Base-by-base conservation (phyloP, 2,797 vertebrate species). In the Cichlasoma orientale region DNA sequence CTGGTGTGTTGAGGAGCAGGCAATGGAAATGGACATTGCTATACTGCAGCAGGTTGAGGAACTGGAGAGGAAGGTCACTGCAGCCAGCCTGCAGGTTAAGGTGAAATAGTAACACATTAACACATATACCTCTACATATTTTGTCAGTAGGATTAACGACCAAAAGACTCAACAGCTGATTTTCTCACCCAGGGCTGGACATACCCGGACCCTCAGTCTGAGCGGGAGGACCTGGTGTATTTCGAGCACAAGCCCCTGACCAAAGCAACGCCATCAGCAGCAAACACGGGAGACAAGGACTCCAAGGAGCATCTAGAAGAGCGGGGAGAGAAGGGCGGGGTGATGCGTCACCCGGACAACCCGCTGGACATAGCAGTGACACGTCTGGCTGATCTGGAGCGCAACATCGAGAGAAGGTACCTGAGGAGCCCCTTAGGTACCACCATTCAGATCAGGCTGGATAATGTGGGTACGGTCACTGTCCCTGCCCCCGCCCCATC, bases 401-500 rank as follows among this genome's bases (percentile, higher is more conserved):
- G 97, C 96, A 99, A 99, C 98, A 97, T 99, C 93, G 98, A 99
- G 97, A 96, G 98, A 99, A 99, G 98, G 98, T 99, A 99, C 97
- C 98, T 99, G 98, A 98, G 98, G 98, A 99, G 98, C 97, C 98
- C 98, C 96, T 98, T 99, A 99, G 98, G 98, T 97, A 99, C 97
- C 97, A 99, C 98, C 97, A 98, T 99, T 98, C 98, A 99, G 97
- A 99, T 99, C 98, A 99, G 98, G 97, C 97, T 99, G 98, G 98
- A 99, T 98, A 99, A 99, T 99, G 98, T 99, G 97, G 98, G 98
- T 97, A 99, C 98, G 96, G 98, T 99, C 98, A 99, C 98, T 97
- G 98, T 99, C 96, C 98, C 98, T 96, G 98, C 98, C 96, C 98
- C 98, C 97, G 97, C 98, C 97, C 98, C 98, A 98, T 99, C 98